These are phyloP conservation scores for Leucoptera coffeella DNA, from an alignment of 2,888 invertebrate genomes.

Conservation along the genomic window DNA sequence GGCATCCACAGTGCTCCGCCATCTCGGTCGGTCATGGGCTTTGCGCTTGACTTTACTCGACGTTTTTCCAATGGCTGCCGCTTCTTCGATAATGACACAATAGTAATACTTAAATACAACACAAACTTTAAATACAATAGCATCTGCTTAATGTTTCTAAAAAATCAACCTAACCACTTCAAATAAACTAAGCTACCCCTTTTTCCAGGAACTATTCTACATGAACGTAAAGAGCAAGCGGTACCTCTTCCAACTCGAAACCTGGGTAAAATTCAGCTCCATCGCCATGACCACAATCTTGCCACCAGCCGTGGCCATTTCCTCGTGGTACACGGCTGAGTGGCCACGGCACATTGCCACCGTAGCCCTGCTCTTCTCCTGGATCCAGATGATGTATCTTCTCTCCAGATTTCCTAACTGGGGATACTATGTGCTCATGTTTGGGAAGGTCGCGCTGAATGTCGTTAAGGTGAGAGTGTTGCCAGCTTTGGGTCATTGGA, in stretches of 20 bases:
- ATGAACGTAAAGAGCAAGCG: slow-evolving; percentile 39
- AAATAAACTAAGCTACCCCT: no score
- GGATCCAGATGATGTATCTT: slow-evolving; percentile 53
- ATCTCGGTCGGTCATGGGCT: no score
- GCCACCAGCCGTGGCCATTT: slow-evolving; percentile 20
- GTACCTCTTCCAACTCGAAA: slow-evolving; percentile 47
- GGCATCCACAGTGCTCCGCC: no score
- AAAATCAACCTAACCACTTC: no score
- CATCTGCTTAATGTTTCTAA: no score
- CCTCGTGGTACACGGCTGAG: slow-evolving; percentile 13
- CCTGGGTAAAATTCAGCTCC: slow-evolving; percentile 49
- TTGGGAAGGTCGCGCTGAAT: slow-evolving; percentile 52
- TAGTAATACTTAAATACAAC: no score
- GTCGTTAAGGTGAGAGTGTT: slow-evolving; percentile 35
- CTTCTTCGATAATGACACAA: no score
- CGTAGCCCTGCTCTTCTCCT: slow-evolving; percentile 41
- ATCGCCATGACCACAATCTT: slow-evolving; percentile 32
- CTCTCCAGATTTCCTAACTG: slow-evolving; percentile 50
- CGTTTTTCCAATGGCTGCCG: no score
- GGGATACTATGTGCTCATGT: slow-evolving; percentile 57
- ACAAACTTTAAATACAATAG: no score
- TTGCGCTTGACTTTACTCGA: no score
- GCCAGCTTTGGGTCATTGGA: no score
- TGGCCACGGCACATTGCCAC: slow-evolving; percentile 49
- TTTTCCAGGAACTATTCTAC: slow-evolving; percentile 45